Conservation (phyloP, 2,113 vertebrate genomes). For the Tachycineta bicolor region DNA sequence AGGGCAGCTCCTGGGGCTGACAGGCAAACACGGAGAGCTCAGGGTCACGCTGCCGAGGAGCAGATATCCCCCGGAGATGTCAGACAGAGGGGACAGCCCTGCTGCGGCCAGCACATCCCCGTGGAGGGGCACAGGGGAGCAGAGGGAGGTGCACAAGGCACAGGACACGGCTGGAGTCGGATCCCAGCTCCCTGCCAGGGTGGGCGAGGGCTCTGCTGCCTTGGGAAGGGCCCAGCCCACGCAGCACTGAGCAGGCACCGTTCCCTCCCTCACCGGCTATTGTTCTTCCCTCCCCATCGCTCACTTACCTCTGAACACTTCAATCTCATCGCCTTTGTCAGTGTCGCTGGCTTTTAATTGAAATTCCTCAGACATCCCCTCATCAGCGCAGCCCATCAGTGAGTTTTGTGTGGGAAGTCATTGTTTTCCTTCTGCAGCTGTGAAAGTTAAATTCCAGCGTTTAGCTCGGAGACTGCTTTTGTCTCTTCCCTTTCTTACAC, state of each 20-base stretch:
- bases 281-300: conserved; percentile 32
- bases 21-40: rapidly evolving
- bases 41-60: rapidly evolving
- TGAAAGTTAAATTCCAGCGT: conserved; percentile 28
- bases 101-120: background rate
- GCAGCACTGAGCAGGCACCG: background rate
- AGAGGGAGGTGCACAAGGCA: background rate
- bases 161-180: background rate
- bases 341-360: conserved; percentile 44
- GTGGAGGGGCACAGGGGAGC: background rate
- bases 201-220: background rate
- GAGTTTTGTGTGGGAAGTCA: conserved; percentile 37
- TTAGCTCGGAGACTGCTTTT: conserved; percentile 4
- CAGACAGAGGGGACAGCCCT: background rate
- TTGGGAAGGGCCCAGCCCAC: background rate
- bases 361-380: conserved; percentile 56
- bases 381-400: conserved; percentile 10
- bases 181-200: background rate
- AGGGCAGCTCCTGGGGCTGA: background rate
- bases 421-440: conserved; percentile 54
- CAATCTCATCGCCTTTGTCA: conserved; percentile 39
- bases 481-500: background rate
- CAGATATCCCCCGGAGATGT: background rate
- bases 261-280: background rate
- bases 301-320: conserved; percentile 34